Base-by-base conservation (phyloP, 2,888 invertebrate species). In the Mantis religiosa region DNA sequence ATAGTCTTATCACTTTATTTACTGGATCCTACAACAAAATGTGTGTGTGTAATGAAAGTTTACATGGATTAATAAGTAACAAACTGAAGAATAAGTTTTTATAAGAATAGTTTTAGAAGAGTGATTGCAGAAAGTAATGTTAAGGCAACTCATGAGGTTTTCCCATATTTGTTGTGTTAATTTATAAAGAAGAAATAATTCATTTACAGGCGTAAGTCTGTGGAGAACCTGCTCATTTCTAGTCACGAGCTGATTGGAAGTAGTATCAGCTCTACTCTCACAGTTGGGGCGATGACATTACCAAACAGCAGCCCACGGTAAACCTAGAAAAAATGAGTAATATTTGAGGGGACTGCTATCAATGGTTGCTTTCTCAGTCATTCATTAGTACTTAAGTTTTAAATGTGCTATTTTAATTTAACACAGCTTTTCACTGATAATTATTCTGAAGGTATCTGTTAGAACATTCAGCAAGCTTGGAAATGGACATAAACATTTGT, bases 241-340 rank as follows among this genome's bases (percentile, higher is more conserved):
- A 95, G 95, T 89, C 95, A 95, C 92, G 96, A 96, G 93, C 95
- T 95, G 90, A 95, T 95, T 89, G 95, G 95, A 28, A 95, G 94
- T 91, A 95, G 94, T 92, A 95, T 95, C 92, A 95, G 95, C 91
- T 95, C 95, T 91, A 95, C 95, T 0, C 94, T 95, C 88, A 94
- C 94, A 30, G 94, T 95, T 92, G 94, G 94, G 83, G 94, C 94
- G 91, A 93, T 95, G 92, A 92, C 94, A 30, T 93, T 94, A 90
- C 94, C 94, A 90, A 92, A 93, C 90, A 89, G 83, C 84, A 84
- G 34, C 41, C 87, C 28, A 27, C 47, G 34, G 82, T 34, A 71
- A 71, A 71, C 20, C 54, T 71, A 71, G 41, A 14, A 83, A 87
- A 27, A 41, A 47, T 30, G 47, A 83, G 20, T 83, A 34, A 28